Percentiles rank a stretch among this genome's conserved stretches.
Conservation (phyloP, 2,113 vertebrate genomes). For the Cryptomyrus ogoouensis region DNA sequence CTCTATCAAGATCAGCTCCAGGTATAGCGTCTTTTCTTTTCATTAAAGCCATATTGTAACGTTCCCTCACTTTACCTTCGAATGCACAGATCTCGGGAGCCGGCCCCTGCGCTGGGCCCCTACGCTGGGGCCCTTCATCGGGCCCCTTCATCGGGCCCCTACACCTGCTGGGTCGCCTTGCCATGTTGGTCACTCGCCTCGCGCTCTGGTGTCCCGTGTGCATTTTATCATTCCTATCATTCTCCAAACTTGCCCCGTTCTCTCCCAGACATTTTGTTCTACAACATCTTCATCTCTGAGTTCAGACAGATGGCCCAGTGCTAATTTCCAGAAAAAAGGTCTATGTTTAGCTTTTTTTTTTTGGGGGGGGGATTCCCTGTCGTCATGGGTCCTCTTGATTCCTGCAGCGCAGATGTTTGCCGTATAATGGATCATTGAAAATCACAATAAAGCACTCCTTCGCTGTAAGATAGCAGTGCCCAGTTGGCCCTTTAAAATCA, state of each 20-base stretch:
- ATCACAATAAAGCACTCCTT: conserved; percentile 26
- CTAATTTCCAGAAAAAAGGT: background rate
- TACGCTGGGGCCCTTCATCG: too few relatives aligned
- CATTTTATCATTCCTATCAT: background rate
- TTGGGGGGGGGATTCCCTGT: background rate
- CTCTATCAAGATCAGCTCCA: conserved; percentile 93
- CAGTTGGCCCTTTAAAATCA: conserved; percentile 22
- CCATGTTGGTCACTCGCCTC: background rate
- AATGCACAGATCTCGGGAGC: background rate
- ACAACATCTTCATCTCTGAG: background rate
- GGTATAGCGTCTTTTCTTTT: conserved; percentile 59
- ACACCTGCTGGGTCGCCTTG: background rate
- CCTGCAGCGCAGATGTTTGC: background rate
- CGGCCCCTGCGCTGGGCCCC: background rate
- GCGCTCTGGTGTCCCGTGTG: background rate
- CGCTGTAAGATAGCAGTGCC: conserved; percentile 21
- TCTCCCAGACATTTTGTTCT: background rate
- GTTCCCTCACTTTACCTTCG: background rate
- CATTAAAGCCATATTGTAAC: background rate
- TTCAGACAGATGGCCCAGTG: background rate
- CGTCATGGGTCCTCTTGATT: background rate
- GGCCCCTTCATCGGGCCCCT: background rate
- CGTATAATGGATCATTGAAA: conserved; percentile 21
- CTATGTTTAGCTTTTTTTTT: background rate
- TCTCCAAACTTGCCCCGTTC: background rate